These are phyloP conservation scores for Cryptosula pallasiana DNA, from an alignment of 2,888 invertebrate genomes.

Conservation along the genomic window DNA sequence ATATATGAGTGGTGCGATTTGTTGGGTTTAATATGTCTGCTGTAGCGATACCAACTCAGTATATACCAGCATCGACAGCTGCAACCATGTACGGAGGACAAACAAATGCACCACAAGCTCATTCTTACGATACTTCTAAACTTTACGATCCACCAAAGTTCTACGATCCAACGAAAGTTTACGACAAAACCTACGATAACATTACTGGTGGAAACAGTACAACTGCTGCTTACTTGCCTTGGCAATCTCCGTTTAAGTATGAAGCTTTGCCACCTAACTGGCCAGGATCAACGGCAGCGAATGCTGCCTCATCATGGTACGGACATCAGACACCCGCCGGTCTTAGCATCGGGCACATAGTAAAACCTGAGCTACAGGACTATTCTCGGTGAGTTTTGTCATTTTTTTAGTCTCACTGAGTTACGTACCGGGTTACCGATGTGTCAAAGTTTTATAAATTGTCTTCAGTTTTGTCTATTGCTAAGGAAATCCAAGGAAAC, in stretches of 20 bases:
- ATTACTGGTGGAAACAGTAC: neutral
- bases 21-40: neutral
- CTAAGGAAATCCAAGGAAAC: no score
- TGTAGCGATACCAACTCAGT: slow-evolving; percentile 1
- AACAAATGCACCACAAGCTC: neutral
- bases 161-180: slow-evolving; percentile 8
- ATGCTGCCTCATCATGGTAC: neutral
- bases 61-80: neutral
- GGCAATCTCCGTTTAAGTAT: slow-evolving; percentile 14
- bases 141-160: slow-evolving; percentile 1
- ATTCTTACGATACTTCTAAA: neutral
- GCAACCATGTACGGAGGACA: slow-evolving; percentile 20
- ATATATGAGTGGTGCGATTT: neutral
- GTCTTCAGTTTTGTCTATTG: no score
- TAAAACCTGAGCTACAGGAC: slow-evolving; percentile 15
- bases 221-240: neutral
- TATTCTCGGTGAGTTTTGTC: slow-evolving; percentile 19
- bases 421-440: no score
- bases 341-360: slow-evolving; percentile 6
- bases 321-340: slow-evolving; percentile 6
- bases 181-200: slow-evolving; percentile 6
- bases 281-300: neutral
- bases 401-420: no score
- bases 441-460: no score
- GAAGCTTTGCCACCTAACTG: slow-evolving; percentile 16